Percentiles rank a stretch among this genome's conserved stretches.
Conservation (phyloP, 2,797 vertebrate genomes). For the Psittacula echo region DNA sequence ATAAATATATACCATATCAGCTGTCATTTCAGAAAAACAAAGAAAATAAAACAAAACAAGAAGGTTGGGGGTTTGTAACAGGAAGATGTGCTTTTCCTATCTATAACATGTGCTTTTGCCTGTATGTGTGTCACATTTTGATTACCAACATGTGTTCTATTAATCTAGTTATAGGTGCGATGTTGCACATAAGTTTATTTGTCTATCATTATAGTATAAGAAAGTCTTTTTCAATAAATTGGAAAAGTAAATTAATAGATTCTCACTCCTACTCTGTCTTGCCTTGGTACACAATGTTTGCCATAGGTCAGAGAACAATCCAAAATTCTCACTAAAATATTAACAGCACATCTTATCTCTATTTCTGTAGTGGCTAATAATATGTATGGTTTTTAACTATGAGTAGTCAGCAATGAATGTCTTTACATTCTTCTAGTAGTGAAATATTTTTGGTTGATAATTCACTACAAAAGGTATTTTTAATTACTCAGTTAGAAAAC, state of each 20-base stretch:
- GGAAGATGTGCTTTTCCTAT: not conserved
- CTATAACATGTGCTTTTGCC: not conserved
- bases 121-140: not conserved
- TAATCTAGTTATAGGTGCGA: not conserved
- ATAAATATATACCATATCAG: not conserved
- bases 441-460: not conserved
- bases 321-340: not conserved
- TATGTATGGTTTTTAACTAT: not conserved
- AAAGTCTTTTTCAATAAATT: not conserved
- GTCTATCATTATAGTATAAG: not conserved
- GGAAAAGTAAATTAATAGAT: not conserved
- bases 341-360: not conserved
- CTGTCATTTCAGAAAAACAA: not conserved
- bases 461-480: not conserved
- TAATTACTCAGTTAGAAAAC: not conserved
- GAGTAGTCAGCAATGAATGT: not conserved
- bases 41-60: not conserved
- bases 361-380: not conserved
- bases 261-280: not conserved
- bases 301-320: not conserved
- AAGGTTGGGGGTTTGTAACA: fast-evolving
- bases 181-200: not conserved
- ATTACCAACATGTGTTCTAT: not conserved
- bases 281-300: not conserved
- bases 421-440: not conserved